These are phyloP conservation scores for Pollachius pollachius DNA, from an alignment of 2,113 vertebrate species.

Conservation along the genomic window DNA sequence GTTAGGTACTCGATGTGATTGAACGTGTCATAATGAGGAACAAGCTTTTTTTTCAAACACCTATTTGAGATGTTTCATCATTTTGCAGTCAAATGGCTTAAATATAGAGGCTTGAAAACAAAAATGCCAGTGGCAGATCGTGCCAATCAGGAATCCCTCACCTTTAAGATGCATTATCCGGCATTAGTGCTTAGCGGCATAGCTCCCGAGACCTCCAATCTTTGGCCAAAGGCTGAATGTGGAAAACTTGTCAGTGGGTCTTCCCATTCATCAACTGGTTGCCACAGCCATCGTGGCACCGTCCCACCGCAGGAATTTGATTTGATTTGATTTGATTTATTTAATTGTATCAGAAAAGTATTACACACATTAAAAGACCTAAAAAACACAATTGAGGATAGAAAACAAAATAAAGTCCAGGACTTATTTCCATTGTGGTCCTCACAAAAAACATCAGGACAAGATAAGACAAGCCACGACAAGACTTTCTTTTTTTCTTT, in stretches of 20 bases:
- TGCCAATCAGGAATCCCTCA: neutral
- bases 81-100: conserved; percentile 49
- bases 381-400: neutral
- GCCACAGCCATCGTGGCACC: neutral
- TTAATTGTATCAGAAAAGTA: too few species aligned
- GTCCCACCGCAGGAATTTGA: too few species aligned
- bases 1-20: conserved; percentile 47
- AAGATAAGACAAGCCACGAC: too few species aligned
- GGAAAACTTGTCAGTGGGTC: neutral
- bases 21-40: conserved; percentile 53
- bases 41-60: conserved; percentile 26
- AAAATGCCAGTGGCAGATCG: conserved; percentile 1
- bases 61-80: conserved; percentile 46
- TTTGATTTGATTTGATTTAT: too few species aligned
- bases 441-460: too few species aligned
- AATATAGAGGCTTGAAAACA: conserved; percentile 38
- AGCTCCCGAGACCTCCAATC: neutral
- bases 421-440: too few species aligned
- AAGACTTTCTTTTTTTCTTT: too few species aligned
- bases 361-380: neutral
- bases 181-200: neutral
- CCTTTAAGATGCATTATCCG: neutral
- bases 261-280: neutral
- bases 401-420: too few species aligned
- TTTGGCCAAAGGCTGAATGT: neutral